phyloP scores from a whole-genome alignment of 2,113 vertebrate genomes.

The Meriones unguiculatus region DNA sequence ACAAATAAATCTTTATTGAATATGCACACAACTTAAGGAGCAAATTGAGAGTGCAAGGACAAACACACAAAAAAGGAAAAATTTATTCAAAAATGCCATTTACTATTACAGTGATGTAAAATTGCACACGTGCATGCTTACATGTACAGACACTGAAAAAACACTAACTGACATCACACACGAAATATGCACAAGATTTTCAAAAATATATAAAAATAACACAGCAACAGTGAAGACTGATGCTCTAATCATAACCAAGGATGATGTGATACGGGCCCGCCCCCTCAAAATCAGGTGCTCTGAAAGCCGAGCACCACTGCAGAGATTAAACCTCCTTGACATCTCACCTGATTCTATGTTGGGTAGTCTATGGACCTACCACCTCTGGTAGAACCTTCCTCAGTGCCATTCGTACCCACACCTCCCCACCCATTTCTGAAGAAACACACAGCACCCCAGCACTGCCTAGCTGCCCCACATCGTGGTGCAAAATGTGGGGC shows the following conservation, averaged over 20 bases:
- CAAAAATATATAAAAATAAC: neutral
- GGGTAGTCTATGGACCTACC: neutral
- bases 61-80: neutral
- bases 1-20: neutral
- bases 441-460: slow-evolving; percentile 47
- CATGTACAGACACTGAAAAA: neutral
- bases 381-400: neutral
- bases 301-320: neutral
- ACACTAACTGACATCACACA: neutral
- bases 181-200: neutral
- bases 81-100: neutral
- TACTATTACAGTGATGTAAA: neutral
- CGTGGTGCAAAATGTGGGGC: slow-evolving; percentile 34
- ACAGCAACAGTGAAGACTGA: neutral
- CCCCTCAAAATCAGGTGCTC: neutral
- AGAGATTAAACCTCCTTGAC: neutral
- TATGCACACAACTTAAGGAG: neutral
- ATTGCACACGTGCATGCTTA: neutral
- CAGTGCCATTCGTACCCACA: neutral
- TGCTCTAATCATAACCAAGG: neutral
- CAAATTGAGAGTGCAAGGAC: neutral
- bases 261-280: neutral
- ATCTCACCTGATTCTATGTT: neutral
- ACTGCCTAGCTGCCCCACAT: slow-evolving; percentile 1
- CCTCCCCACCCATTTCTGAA: neutral